Conservation (phyloP, 30 jellyfish, hydroid and myxozoan species). For the Rhopilema esculentum region DNA sequence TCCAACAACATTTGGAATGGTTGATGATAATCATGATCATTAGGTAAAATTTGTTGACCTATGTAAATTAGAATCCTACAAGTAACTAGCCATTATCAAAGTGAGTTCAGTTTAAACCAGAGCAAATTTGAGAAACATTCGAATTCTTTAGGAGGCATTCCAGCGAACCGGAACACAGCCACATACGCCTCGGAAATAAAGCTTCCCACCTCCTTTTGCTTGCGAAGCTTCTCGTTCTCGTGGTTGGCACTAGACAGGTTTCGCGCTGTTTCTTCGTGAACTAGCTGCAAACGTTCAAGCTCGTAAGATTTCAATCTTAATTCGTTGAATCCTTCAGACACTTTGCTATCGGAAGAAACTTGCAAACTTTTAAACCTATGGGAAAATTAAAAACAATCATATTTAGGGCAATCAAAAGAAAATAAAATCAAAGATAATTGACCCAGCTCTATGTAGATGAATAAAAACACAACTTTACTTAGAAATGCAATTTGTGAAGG, state of each 20-base stretch:
- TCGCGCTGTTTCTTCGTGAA: conserved; percentile 62
- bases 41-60: too few relatives aligned
- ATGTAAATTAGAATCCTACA: too few relatives aligned
- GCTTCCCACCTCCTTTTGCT: conserved; percentile 75
- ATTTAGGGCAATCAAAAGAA: not conserved
- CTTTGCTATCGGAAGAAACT: conserved; percentile 66
- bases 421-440: not conserved
- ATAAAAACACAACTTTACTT: not conserved
- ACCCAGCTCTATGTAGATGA: not conserved
- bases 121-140: too few relatives aligned
- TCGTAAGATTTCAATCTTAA: conserved; percentile 69
- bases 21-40: too few relatives aligned
- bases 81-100: too few relatives aligned
- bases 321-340: conserved; percentile 72
- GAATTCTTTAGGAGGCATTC: too few relatives aligned
- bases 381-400: not conserved
- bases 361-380: conserved; percentile 67
- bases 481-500: not conserved
- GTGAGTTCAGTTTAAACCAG: too few relatives aligned
- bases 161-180: too few relatives aligned
- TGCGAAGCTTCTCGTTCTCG: conserved; percentile 63
- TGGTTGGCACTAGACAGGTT: conserved; percentile 44
- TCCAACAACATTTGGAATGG: too few relatives aligned
- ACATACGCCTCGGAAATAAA: too few relatives aligned
- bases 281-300: conserved; percentile 77